Percentiles rank a stretch among this genome's conserved stretches.
phyloP scores from a whole-genome alignment of 2,888 invertebrate genomes.

The Tenthredo distinguenda region DNA sequence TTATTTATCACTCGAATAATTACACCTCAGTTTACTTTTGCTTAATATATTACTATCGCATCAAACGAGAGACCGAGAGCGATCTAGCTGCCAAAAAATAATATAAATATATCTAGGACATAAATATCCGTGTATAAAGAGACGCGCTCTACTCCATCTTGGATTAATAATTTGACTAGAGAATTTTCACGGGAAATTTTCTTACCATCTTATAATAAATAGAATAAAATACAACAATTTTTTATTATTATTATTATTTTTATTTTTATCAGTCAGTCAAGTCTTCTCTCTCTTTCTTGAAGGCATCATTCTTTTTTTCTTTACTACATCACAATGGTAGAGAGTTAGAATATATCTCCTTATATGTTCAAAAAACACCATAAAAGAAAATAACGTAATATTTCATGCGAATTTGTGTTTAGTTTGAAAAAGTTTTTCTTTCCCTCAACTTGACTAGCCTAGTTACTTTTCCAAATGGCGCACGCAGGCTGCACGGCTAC shows the following conservation, averaged over 20 bases:
- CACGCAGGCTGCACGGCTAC: conserved; percentile 67
- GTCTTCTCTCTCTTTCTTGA: not conserved
- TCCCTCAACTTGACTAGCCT: conserved; percentile 49
- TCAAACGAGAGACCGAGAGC: not conserved
- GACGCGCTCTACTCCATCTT: conserved; percentile 39
- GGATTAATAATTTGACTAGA: not conserved
- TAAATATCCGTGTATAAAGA: not conserved
- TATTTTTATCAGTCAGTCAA: not conserved
- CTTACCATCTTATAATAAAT: not conserved
- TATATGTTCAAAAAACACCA: not conserved
- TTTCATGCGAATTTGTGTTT: conserved; percentile 52
- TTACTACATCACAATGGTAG: not conserved
- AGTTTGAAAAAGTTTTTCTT: not conserved
- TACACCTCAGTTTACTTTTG: not conserved
- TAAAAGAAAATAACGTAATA: not conserved
- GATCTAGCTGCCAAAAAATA: not conserved
- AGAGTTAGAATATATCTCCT: not conserved
- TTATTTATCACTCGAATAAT: not conserved
- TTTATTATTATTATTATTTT: not conserved
- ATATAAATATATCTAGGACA: conserved; percentile 12
- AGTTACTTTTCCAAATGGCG: conserved; percentile 73
- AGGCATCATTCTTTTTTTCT: not conserved
- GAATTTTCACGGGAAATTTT: not conserved
- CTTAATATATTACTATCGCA: not conserved
- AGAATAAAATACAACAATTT: not conserved